Evolutionary conservation across 2,797 vertebrate genomes (phyloP), one percentile per base, ranked within the genome.

Genomic region (Cacajao melanocephalus): DNA sequence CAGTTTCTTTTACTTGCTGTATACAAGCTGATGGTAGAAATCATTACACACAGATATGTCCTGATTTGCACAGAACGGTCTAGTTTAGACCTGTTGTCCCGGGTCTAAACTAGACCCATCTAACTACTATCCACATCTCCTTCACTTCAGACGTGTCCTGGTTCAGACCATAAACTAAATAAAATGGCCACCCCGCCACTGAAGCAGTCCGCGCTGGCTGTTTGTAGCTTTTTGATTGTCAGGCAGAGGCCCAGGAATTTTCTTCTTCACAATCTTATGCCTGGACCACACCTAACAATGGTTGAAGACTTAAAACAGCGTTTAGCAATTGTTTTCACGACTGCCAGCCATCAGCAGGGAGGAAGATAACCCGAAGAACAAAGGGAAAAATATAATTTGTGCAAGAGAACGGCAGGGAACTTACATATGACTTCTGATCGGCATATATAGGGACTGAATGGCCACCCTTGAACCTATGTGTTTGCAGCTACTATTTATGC

Each of bases 341-440:
- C 57, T 22, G 28, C 10, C 13, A 39, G 0, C 14, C 70, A 6
- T 52, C 9, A 4, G 30, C 22, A 50, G 73, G 73, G 39, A 61
- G 79, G 55, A 36, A 80, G 30, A 2, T 19, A 39, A 28, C 12
- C 14, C 11, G 22, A 33, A 73, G 61, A 67, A 41, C 52, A n/a
- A 50, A 36, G 33, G 39, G 46, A 8, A 64, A 55, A 12, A 41
- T 4, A 1, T 20, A 41, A 4, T 52, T n/a, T n/a, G 22, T 48
- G 46, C 46, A 28, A 41, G 48, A 67, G n/a, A 84, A 33, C 0
- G 24, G 11, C 48, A 12, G 44, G 39, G 10, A 41, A 19, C 2
- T 70, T 17, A 4, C 14, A 15, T 3, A 1, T 15, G 4, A 5
- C 57, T 41, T 39, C 44, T 11, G 33, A 2, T 30, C 6, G 1